Evolutionary conservation across 2,797 vertebrate species (phyloP).

Genomic region (Gymnopithys bicolor): DNA sequence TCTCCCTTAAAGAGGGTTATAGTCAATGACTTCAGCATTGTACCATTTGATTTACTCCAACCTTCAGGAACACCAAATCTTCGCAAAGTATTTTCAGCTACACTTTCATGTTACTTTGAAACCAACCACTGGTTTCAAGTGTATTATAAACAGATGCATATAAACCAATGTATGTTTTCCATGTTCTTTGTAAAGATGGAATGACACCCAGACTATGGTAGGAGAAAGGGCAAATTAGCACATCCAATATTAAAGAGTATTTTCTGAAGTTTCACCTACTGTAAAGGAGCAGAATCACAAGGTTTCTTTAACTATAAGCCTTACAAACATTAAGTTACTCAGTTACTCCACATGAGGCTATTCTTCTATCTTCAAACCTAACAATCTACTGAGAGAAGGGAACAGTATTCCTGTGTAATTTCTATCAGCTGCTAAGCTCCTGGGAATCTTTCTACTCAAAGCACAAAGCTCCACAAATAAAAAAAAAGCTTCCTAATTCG

Average conservation of each 20-base stretch:
- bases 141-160: background rate
- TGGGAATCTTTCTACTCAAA: background rate
- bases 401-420: background rate
- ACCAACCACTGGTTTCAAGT: background rate
- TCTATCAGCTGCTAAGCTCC: background rate
- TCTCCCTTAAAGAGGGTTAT: background rate
- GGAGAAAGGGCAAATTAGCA: background rate
- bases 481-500: background rate
- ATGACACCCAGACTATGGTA: background rate
- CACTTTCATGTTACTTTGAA: background rate
- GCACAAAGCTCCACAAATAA: background rate
- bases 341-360: background rate
- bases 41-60: background rate
- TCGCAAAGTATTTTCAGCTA: background rate
- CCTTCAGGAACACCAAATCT: background rate
- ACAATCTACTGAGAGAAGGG: accelerated
- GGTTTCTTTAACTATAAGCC: background rate
- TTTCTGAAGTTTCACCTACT: background rate
- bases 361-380: background rate
- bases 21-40: background rate
- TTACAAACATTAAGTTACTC: background rate
- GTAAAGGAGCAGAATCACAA: background rate
- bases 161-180: background rate
- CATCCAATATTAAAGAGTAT: background rate
- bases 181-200: background rate